Conservation (phyloP, 1,140 invertebrate genomes). For the Sinonovacula constricta region DNA sequence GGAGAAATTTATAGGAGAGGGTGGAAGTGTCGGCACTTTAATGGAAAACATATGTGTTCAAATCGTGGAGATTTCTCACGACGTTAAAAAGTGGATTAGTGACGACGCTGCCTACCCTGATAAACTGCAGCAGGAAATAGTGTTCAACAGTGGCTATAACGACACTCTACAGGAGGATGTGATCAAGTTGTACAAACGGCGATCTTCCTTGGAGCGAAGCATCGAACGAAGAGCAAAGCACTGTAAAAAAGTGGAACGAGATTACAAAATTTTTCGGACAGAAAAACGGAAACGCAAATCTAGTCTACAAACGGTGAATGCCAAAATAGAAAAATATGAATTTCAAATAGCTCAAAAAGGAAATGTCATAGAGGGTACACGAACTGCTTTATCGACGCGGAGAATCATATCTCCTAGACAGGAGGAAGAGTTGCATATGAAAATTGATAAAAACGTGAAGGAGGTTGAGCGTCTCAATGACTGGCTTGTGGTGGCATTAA, state of each 20-base stretch:
- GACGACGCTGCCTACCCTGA: slow-evolving; percentile 62
- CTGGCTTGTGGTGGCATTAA: slow-evolving; percentile 52
- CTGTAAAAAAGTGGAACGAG: slow-evolving; percentile 35
- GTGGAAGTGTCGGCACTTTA: slow-evolving; percentile 52
- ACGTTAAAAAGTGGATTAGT: slow-evolving; percentile 61
- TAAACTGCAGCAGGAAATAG: slow-evolving; percentile 60
- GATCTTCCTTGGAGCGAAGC: slow-evolving; percentile 29
- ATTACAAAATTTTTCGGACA: slow-evolving; percentile 54
- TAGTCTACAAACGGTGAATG: slow-evolving; percentile 57
- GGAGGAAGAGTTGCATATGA: slow-evolving; percentile 49
- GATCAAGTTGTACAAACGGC: slow-evolving; percentile 48
- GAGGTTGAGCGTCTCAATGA: slow-evolving; percentile 55
- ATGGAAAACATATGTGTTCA: slow-evolving; percentile 66
- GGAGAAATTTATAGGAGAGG: slow-evolving; percentile 58
- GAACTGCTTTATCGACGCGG: slow-evolving; percentile 53
- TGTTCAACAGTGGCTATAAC: slow-evolving; percentile 62
- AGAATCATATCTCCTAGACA: slow-evolving; percentile 55
- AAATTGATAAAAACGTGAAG: slow-evolving; percentile 46
- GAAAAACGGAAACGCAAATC: slow-evolving; percentile 61
- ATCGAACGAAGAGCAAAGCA: slow-evolving; percentile 54
- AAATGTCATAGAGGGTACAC: slow-evolving; percentile 51
- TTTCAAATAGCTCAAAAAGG: slow-evolving; percentile 55
- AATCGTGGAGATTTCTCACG: slow-evolving; percentile 60
- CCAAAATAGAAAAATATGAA: slow-evolving; percentile 57
- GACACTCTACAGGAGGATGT: slow-evolving; percentile 60